Evolutionary conservation across 2,888 invertebrate genomes (phyloP).

Genomic region (Pseudoips prasinana): DNA sequence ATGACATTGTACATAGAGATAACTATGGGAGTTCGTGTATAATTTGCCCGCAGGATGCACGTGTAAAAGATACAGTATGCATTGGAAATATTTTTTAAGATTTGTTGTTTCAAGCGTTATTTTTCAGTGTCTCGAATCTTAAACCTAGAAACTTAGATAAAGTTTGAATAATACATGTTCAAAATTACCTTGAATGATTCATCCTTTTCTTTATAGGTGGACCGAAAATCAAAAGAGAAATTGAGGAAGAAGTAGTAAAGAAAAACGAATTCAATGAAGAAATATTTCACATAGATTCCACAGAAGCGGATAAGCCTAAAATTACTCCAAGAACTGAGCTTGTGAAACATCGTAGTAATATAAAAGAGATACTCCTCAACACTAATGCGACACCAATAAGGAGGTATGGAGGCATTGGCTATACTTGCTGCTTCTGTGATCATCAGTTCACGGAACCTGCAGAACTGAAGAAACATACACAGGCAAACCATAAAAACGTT

Average conservation of each 20-base stretch:
- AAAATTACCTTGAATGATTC: slow-evolving; percentile 10
- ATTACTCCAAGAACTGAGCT: slow-evolving; percentile 31
- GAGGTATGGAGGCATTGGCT: slow-evolving; percentile 42
- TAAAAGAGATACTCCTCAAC: slow-evolving; percentile 38
- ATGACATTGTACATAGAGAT: no score
- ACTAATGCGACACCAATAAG: slow-evolving; percentile 57
- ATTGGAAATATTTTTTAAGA: no score
- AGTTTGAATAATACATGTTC: no score
- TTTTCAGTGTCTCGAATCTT: no score
- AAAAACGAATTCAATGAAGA: background rate
- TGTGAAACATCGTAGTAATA: slow-evolving; percentile 44
- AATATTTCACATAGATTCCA: background rate
- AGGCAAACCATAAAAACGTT: slow-evolving; percentile 32
- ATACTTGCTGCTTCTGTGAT: slow-evolving; percentile 46
- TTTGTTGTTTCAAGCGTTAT: no score
- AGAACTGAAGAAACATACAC: slow-evolving; percentile 46
- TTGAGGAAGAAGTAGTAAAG: background rate
- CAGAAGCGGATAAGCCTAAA: slow-evolving; percentile 13
- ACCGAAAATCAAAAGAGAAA: slow-evolving; percentile 10
- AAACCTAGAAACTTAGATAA: no score
- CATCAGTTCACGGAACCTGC: slow-evolving; percentile 35
- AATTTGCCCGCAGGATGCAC: no score
- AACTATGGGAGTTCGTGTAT: no score
- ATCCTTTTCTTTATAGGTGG: slow-evolving; percentile 34
- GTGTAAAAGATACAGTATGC: no score